phyloP scores from a whole-genome alignment of 2,113 vertebrate species.

The Clinocottus analis region DNA sequence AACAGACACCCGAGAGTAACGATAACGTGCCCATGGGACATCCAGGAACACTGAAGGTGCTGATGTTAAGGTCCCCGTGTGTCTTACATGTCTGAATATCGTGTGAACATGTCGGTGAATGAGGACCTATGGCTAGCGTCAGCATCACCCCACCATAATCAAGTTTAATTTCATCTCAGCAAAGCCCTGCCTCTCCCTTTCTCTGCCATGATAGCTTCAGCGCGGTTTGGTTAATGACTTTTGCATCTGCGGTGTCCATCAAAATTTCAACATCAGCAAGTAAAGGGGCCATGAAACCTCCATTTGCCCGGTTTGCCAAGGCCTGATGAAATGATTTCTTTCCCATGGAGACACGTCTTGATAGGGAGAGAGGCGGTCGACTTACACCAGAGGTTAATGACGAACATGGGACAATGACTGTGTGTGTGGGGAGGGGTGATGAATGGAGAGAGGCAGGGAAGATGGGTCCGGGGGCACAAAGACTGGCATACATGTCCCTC shows the following conservation, averaged over 20 bases:
- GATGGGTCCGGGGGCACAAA: slow-evolving; percentile 86
- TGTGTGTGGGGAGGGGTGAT: slow-evolving; percentile 61
- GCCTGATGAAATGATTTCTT: slow-evolving; percentile 86
- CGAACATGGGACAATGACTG: slow-evolving; percentile 89
- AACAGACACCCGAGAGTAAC: slow-evolving; percentile 21
- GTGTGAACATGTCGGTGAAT: slow-evolving; percentile 10
- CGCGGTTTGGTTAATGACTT: slow-evolving; percentile 67
- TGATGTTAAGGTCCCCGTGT: slow-evolving; percentile 21
- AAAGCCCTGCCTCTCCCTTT: slow-evolving; percentile 30
- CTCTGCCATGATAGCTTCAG: slow-evolving; percentile 23
- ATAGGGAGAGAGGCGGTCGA: slow-evolving; percentile 78
- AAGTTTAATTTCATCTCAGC: slow-evolving; percentile 62
- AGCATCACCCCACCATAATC: slow-evolving; percentile 39
- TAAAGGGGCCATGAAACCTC: slow-evolving; percentile 73
- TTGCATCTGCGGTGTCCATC: slow-evolving; percentile 59
- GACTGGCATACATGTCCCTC: slow-evolving; percentile 87
- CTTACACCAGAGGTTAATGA: slow-evolving; percentile 94
- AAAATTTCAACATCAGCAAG: slow-evolving; percentile 84
- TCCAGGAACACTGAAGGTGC: slow-evolving; percentile 37
- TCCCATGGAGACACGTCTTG: slow-evolving; percentile 89
- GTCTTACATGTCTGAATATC: slow-evolving; percentile 18
- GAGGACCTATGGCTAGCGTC: slow-evolving; percentile 21
- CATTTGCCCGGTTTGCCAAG: slow-evolving; percentile 74
- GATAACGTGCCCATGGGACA: slow-evolving; percentile 22
- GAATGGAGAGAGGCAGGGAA: slow-evolving; percentile 61